Evolutionary conservation across 2,113 vertebrate species (phyloP), one percentile per base, ranked within the genome.

Genomic region (Orientallactaga bullata): DNA sequence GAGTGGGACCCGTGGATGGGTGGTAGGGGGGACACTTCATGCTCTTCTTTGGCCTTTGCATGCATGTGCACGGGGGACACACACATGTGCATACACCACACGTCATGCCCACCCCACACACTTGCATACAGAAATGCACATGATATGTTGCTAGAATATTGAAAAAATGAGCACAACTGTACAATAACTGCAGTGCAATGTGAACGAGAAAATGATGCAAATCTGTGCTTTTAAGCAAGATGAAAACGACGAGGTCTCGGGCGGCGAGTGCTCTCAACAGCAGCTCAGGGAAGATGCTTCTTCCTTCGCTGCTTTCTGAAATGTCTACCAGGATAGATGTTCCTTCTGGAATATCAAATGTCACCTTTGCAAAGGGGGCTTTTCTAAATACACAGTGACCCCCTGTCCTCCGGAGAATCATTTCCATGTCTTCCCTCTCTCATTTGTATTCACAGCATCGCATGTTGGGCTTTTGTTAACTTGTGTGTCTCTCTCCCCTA

Each of bases 281-380:
- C 1, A 13, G 35, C 17, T 26, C 28, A 12, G 0, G 0, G 21
- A 18, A 51, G 51, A 55, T n/a, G n/a, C 8, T 0, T 1, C 0
- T 55, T 2, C n/a, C 32, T 61, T 60, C 4, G 32, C 51, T 7
- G 18, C 32, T 63, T 58, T 32, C 74, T 37, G 74, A 63, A 65
- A 71, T 11, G 55, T 26, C 55, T 20, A n/a, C 35, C 0, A 24
- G 80, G 68, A 76, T 20, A 5, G 15, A 26, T 5, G 7, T 26
- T 42, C 12, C 69, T 65, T 81, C 55, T 24, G 13, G 76, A 60
- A 37, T 55, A 63, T 65, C 85, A 58, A 26, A 42, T 9, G 68
- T 74, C 68, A 35, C 68, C 61, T 85, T 61, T 42, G 58, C 73
- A 51, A 32, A 69, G 51, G 47, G 76, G 63, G 5, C 23, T 63